Conservation (phyloP, 2,113 vertebrate genomes). For the Sitta europaea region DNA sequence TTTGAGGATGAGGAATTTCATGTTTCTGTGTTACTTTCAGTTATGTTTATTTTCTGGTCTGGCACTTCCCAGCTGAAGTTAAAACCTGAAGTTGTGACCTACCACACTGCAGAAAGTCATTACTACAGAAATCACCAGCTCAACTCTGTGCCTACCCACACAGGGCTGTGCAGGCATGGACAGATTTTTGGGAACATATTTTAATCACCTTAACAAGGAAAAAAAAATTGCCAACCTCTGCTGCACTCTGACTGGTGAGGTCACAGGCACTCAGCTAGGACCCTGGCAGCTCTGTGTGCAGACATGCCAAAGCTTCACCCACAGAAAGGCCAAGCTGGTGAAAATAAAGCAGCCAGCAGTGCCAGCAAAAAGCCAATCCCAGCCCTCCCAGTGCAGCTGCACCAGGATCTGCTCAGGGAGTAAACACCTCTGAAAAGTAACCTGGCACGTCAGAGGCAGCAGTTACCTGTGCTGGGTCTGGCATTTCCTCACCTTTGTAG, state of each 20-base stretch:
- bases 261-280: accelerated
- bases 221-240: not conserved
- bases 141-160: not conserved
- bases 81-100: not conserved
- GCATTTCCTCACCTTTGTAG: not conserved
- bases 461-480: not conserved
- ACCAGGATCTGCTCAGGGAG: not conserved
- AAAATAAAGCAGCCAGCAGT: not conserved
- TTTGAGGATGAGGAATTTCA: not conserved
- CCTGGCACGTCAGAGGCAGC: not conserved
- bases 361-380: not conserved
- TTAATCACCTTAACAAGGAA: not conserved
- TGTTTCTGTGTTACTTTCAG: not conserved
- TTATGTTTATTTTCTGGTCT: not conserved
- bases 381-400: not conserved
- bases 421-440: not conserved
- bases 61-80: not conserved
- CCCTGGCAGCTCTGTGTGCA: not conserved
- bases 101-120: not conserved
- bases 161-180: not conserved
- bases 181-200: not conserved
- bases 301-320: not conserved
- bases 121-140: not conserved
- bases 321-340: accelerated
- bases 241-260: not conserved